Conservation (phyloP, 2,797 vertebrate genomes). For the Psittacula derbiana region DNA sequence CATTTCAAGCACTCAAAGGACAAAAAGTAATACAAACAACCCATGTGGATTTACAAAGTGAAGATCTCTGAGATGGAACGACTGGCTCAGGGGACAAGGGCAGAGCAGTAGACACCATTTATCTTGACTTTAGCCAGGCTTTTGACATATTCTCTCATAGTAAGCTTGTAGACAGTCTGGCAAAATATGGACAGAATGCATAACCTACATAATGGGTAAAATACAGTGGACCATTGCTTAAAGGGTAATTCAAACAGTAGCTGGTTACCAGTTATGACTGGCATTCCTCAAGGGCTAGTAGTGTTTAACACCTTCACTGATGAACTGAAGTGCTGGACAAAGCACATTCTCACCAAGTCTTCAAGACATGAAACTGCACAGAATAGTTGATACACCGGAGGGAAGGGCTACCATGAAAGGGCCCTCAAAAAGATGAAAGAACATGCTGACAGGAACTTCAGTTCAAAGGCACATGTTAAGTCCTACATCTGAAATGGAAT, state of each 20-base stretch:
- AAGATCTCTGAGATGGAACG: background rate
- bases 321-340: background rate
- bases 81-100: background rate
- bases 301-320: background rate
- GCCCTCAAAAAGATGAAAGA: background rate
- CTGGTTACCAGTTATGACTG: background rate
- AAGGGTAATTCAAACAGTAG: background rate
- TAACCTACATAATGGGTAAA: background rate
- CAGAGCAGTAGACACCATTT: background rate
- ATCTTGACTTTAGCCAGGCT: background rate
- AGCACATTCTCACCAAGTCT: background rate
- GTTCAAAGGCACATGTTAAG: background rate
- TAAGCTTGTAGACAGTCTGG: background rate
- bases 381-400: background rate
- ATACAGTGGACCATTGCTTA: background rate
- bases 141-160: background rate
- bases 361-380: background rate
- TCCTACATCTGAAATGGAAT: background rate
- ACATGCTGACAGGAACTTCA: background rate
- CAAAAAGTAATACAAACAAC: background rate
- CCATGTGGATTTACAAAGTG: accelerated
- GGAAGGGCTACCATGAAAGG: background rate
- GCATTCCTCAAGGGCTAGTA: background rate
- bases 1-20: background rate
- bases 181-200: background rate